A percentile compares a stretch with the other conserved stretches of the same genome.
phyloP scores from a whole-genome alignment of 2,888 invertebrate genomes.

The Tuta absoluta region DNA sequence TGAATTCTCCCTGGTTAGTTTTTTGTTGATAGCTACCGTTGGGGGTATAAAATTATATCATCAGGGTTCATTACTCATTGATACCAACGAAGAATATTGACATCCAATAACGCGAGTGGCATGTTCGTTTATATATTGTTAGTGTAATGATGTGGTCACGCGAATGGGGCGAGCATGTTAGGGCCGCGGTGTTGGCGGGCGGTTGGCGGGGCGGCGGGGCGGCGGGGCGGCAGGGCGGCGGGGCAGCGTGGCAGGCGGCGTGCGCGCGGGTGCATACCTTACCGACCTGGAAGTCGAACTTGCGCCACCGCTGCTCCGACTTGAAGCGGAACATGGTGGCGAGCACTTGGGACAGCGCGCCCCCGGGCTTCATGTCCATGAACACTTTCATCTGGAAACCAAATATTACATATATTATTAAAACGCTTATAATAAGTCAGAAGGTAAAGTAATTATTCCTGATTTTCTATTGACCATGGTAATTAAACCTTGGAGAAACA shows the following conservation, averaged over 20 bases:
- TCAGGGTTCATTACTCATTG: background rate
- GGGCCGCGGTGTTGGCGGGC: slow-evolving; percentile 53
- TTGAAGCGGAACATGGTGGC: slow-evolving; percentile 97
- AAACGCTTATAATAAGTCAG: too few species aligned
- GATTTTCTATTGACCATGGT: too few species aligned
- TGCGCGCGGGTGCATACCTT: slow-evolving; percentile 83
- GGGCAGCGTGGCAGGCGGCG: slow-evolving; percentile 65
- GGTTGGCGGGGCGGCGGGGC: slow-evolving; percentile 40
- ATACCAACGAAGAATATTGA: background rate
- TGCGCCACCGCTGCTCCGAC: slow-evolving; percentile 96
- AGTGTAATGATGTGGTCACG: slow-evolving; percentile 30
- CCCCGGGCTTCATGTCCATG: slow-evolving; percentile 96
- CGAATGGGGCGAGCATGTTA: slow-evolving; percentile 53
- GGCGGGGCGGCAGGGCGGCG: slow-evolving; percentile 44
- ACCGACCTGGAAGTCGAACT: slow-evolving; percentile 95
- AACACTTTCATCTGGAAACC: slow-evolving; percentile 95
- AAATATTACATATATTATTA: background rate
- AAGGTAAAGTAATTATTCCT: too few species aligned
- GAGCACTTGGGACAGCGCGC: slow-evolving; percentile 95
- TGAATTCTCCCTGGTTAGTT: too few species aligned
- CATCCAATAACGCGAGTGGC: background rate
- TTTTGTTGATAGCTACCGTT: too few species aligned
- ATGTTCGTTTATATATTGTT: background rate
- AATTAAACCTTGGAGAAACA: too few species aligned
- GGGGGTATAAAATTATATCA: too few species aligned